Base-by-base conservation (phyloP, 2,113 vertebrate species). In the Brachyhypopomus occidentalis region DNA sequence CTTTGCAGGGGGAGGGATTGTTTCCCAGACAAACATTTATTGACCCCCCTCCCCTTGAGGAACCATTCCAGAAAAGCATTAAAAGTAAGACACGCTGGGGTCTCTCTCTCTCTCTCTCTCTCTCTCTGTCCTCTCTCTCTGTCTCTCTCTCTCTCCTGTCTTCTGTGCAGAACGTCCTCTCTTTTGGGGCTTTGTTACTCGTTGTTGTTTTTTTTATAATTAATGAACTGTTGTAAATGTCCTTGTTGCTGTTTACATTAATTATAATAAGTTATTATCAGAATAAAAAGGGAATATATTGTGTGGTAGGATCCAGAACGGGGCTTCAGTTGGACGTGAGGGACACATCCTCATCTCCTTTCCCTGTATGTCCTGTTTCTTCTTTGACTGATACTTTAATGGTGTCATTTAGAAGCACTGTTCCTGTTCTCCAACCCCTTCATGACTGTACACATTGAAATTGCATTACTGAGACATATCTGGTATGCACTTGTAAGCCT, bases 261-360 rank as follows among this genome's bases (percentile, higher is more conserved):
- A 67, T 83, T 83, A 38, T 83, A 27, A 30, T 84, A 78, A 84
- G 81, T 84, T 88, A 84, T 87, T 87, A 41, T 83, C 7, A 52
- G 72, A 77, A 76, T 78, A 62, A 58, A 78, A 86, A 72, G 82
- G 80, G 62, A 86, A 62, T 30, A 30, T 2, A 30, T 30, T 2
- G 30, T 2, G 30, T 30, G 48, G 14, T 41, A n/a, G 11, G 8
- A 52, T 3, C 2, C 1, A 12, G 11, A 66, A 9, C 36, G 48
- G 12, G 17, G 2, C 1, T 4, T 12, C 3, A 7, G 62, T 34
- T 19, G 27, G 19, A 4, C 3, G 55, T 8, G 0, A 7, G n/a
- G 56, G 23, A 8, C 8, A 25, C 17, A 58, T 52, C 59, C 23
- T 30, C 25, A 60, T 71, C 67, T 41, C 6, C 30, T 9, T 4